Conservation (phyloP, 2,888 invertebrate genomes). For the Cheilosia urbana region DNA sequence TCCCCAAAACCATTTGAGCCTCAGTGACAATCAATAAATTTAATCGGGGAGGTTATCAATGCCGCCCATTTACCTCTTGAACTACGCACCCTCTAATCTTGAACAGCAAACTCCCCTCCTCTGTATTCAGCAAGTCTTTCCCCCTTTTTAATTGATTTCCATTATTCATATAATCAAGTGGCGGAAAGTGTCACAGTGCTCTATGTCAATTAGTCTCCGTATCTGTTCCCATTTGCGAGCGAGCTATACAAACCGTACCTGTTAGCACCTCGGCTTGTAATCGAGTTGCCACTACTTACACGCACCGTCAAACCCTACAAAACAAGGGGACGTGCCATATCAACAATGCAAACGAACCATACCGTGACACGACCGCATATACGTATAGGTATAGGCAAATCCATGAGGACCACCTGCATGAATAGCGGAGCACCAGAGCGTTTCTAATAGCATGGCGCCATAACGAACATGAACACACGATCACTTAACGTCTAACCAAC, state of each 20-base stretch:
- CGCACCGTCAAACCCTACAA: constrained; percentile 69
- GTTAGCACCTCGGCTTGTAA: constrained; percentile 61
- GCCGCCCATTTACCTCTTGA: too few relatives aligned
- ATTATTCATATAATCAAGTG: constrained; percentile 8
- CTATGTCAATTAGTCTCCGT: constrained; percentile 51
- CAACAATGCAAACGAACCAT: constrained; percentile 70
- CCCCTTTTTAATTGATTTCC: neutral
- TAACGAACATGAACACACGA: constrained; percentile 46
- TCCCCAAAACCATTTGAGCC: too few relatives aligned
- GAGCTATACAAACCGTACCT: constrained; percentile 12
- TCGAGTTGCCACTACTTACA: constrained; percentile 68
- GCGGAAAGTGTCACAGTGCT: constrained; percentile 27
- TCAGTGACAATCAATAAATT: too few relatives aligned
- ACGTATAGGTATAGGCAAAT: constrained; percentile 41
- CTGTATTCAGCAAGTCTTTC: neutral
- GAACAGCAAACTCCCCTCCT: neutral
- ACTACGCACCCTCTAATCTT: neutral
- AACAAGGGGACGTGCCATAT: constrained; percentile 68
- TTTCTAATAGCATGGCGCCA: constrained; percentile 73
- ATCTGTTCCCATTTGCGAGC: constrained; percentile 5
- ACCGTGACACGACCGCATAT: constrained; percentile 53
- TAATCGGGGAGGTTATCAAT: too few relatives aligned
- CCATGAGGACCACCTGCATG: constrained; percentile 35
- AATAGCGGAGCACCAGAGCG: constrained; percentile 62
- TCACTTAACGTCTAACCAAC: constrained; percentile 35